A percentile compares a stretch with the other conserved stretches of the same genome.
Evolutionary conservation across 2,113 vertebrate species (phyloP).

Genomic region (Entosphenus tridentatus): DNA sequence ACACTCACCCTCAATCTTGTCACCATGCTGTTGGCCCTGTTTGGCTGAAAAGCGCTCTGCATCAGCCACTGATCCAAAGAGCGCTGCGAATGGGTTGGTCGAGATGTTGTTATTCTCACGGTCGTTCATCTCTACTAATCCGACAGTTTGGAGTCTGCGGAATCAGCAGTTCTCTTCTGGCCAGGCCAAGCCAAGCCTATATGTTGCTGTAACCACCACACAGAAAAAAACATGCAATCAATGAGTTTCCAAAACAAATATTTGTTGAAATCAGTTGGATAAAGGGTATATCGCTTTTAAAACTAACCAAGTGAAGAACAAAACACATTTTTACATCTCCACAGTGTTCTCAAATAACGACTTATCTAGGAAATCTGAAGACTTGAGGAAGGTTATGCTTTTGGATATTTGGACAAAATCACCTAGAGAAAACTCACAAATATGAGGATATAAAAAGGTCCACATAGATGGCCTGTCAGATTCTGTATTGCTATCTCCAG

Average conservation of each 20-base stretch:
- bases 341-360: too few relatives aligned
- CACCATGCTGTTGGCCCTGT: slow-evolving; percentile 36
- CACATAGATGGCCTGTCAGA: too few relatives aligned
- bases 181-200: slow-evolving; percentile 32
- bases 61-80: slow-evolving; percentile 80
- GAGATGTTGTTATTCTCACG: slow-evolving; percentile 98
- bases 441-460: too few relatives aligned
- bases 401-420: too few relatives aligned
- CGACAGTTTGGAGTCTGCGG: too few relatives aligned
- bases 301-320: not conserved
- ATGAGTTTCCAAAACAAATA: not conserved
- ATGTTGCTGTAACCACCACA: slow-evolving; percentile 2
- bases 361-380: too few relatives aligned
- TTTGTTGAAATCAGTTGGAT: not conserved
- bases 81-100: slow-evolving; percentile 80
- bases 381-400: too few relatives aligned
- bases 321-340: too few relatives aligned
- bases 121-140: slow-evolving; percentile 57
- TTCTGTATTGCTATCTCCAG: too few relatives aligned
- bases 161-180: slow-evolving; percentile 19
- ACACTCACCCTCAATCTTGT: slow-evolving; percentile 33
- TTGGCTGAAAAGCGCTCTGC: slow-evolving; percentile 74
- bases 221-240: slow-evolving; percentile 4
- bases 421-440: too few relatives aligned
- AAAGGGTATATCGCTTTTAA: not conserved